Conservation (phyloP, 2,797 vertebrate species). For the Ctenosaura bakeri region DNA sequence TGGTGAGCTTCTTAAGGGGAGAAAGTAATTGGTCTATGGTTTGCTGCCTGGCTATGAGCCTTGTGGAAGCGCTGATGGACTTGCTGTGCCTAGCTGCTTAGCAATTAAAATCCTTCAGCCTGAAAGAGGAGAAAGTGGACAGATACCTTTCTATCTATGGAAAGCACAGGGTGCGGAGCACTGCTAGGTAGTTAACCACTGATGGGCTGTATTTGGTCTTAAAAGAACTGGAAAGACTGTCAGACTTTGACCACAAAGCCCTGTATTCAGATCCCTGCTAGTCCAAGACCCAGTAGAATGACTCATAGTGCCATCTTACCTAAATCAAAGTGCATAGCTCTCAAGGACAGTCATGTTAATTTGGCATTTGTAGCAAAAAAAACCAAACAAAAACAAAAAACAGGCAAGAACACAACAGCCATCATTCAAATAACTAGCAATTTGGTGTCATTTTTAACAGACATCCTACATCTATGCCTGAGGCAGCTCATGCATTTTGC, state of each 20-base stretch:
- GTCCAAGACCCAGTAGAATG: background rate
- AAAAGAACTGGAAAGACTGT: background rate
- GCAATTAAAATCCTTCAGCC: conserved; percentile 71
- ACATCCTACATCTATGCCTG: background rate
- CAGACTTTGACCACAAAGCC: background rate
- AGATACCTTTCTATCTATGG: conserved; percentile 59
- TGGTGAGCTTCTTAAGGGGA: conserved; percentile 63
- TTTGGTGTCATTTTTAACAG: background rate
- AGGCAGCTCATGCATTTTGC: background rate
- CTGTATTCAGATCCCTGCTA: background rate
- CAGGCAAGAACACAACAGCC: background rate
- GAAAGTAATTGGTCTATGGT: conserved; percentile 74
- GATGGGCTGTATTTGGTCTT: background rate
- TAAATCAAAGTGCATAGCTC: background rate
- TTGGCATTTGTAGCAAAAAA: background rate
- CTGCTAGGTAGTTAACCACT: background rate
- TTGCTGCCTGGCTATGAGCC: conserved; percentile 67
- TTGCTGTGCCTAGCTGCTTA: conserved; percentile 63
- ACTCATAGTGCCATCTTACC: background rate
- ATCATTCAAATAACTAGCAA: background rate
- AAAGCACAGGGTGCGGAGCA: background rate
- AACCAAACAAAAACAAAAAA: background rate
- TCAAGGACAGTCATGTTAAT: background rate
- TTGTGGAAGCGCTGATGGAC: conserved; percentile 55
- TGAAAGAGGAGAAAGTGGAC: conserved; percentile 53